Evolutionary conservation across 2,113 vertebrate genomes (phyloP), one percentile per base, ranked within the genome.

Genomic region (Tachysurus vachellii): DNA sequence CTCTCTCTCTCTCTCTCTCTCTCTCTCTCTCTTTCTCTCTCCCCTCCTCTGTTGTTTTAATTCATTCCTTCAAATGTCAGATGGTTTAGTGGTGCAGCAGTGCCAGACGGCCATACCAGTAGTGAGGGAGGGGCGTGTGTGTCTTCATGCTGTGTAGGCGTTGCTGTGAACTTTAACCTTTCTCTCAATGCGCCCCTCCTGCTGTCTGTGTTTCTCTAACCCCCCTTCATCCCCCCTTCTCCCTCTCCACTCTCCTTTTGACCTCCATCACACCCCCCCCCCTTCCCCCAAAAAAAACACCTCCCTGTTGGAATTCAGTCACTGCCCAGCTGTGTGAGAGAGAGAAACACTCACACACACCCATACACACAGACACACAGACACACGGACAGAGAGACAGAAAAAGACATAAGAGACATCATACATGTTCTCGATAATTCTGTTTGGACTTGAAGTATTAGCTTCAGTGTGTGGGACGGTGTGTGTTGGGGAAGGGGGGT

Each of bases 261-360:
- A 11, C 85, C 17, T 71, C 50, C 42, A 64, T 84, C 82, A 12
- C 66, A 84, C 73, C 82, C 70, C 59, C 0, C 36, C 90, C 47
- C 8, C 8, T 2, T 85, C 89, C 9, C 17, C 31, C 56, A 81
- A 92, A 93, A 56, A 56, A 64, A 16, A 14, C 16, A 2, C 31
- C 12, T 93, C 93, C 92, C 92, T 90, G 83, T 90, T 86, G 89
- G 95, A 95, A 95, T 96, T 95, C 93, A 96, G 95, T 96, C 94
- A 94, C 93, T 94, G 92, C 90, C 90, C 85, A 57, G 92, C 90
- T 93, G 95, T 94, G 94, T 94, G 90, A 92, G 36, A 36, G 36
- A 36, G 36, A 36, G 36, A 36, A 36, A 36, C 36, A 36, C 36
- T 36, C 36, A 36, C 36, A 36, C 36, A 36, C 36, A 36, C 36